Evolutionary conservation across 2,797 vertebrate genomes (phyloP), one percentile per base, ranked within the genome.

Genomic region (Pterois miles): DNA sequence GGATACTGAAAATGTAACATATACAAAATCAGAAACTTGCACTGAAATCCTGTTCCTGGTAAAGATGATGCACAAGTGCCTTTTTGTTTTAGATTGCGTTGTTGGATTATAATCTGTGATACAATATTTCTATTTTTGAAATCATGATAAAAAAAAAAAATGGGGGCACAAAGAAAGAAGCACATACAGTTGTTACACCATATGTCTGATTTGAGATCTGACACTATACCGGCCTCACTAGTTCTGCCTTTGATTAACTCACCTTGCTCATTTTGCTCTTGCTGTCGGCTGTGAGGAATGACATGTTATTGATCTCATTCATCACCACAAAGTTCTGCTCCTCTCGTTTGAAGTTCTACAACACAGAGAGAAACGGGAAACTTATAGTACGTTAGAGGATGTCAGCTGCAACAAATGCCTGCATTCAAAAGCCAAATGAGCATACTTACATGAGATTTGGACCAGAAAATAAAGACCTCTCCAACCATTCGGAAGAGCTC

Each of bases 261-360:
- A 97, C 97, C 96, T 98, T 99, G 91, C 96, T 97, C 98, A 99
- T 98, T 91, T 99, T 99, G 92, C 98, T 99, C 87, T 98, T 98
- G 94, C 96, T 99, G 93, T 99, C 98, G 1, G 97, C 97, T 0
- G 97, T 99, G 85, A 99, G 96, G 90, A 99, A 99, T n/a, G 97
- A 98, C 98, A 99, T 99, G 93, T 99, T 99, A 94, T 99, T 99
- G 90, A 99, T 99, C 92, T 99, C 98, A 33, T 99, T 99, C 91
- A 97, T 97, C 83, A 98, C 97, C 88, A 99, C 97, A 64, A 99
- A 98, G 90, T 99, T 98, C 93, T 99, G 97, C 74, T 99, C 97
- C 83, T 96, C 95, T 60, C 95, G 91, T 74, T 96, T 96, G 86
- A 96, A 96, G 80, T 96, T 95, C 95, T 95, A 80, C 76, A 79